Base-by-base conservation (phyloP, 2,797 vertebrate species). In the Pyrrhura leucotis region DNA sequence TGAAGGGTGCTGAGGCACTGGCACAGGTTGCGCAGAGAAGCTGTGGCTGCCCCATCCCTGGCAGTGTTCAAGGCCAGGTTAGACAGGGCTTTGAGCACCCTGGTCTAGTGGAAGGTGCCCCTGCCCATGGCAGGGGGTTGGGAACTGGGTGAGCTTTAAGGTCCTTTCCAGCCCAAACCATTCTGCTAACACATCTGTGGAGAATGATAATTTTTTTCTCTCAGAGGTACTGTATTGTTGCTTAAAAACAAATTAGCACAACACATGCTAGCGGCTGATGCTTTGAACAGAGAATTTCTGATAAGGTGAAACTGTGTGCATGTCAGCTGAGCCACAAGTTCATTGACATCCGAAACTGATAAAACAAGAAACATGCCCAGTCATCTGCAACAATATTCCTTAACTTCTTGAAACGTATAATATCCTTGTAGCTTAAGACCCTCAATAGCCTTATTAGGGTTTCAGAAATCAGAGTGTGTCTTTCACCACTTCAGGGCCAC, bases 291-390 rank as follows among this genome's bases (percentile, higher is more conserved):
- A 71, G 73, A 28, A 39, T 82, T 84, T 90, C 47, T 82, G 79
- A 66, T 86, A 94, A 88, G 83, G 63, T 73, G 16, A 81, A 90
- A 76, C 66, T 69, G 14, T 48, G 19, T 82, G 28, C 63, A 3
- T 42, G 66, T 63, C 84, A 93, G 63, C 71, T 67, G 67, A 94
- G 63, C 77, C 83, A 45, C 92, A 93, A 69, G 69, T 88, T 96
- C 40, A 22, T 91, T 92, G 93, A 94, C 69, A 76, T 84, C 83
- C 76, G 76, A 90, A 91, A 79, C 37, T 51, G 91, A 90, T 86
- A 87, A 88, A 91, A 61, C 73, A 85, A 62, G 69, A 89, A 62
- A 92, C 50, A 8, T 76, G 35, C 51, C 75, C 47, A 69, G 80
- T 88, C 93, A 85, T 87, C 88, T 93, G 74, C 71, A 90, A 28